Evolutionary conservation across 2,888 invertebrate species (phyloP).

Genomic region (Cosmorhoe ocellata): DNA sequence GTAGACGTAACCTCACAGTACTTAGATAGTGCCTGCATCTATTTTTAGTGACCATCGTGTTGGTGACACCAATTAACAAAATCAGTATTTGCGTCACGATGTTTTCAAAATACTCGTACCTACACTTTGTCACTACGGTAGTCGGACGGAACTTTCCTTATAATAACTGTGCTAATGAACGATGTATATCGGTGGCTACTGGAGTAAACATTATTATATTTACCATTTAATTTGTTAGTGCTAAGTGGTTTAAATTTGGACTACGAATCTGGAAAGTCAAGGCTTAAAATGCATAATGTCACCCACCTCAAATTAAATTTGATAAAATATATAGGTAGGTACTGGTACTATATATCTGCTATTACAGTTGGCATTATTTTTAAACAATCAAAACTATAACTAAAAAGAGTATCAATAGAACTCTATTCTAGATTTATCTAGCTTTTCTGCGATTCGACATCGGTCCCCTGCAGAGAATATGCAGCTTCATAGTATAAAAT

Average conservation of each 20-base stretch:
- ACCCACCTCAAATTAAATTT: background rate
- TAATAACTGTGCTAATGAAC: slow-evolving; percentile 1
- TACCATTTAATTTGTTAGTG: slow-evolving; percentile 3
- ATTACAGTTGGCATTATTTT: too few relatives aligned
- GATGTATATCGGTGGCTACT: background rate
- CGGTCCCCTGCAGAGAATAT: too few relatives aligned
- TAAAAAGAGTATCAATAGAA: too few relatives aligned
- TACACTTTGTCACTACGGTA: background rate
- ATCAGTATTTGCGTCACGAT: background rate
- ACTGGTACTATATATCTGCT: too few relatives aligned
- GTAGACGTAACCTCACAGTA: background rate
- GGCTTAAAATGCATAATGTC: background rate
- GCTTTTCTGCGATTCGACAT: too few relatives aligned
- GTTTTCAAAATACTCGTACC: slow-evolving; percentile 6
- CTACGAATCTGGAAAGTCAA: background rate
- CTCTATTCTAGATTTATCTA: too few relatives aligned
- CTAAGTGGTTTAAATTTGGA: slow-evolving; percentile 3
- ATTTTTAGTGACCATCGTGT: background rate
- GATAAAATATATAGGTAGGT: too few relatives aligned
- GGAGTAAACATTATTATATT: slow-evolving; percentile 3
- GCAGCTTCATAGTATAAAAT: too few relatives aligned
- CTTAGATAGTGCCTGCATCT: background rate
- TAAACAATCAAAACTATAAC: too few relatives aligned
- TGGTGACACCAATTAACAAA: slow-evolving; percentile 3
- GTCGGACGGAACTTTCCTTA: slow-evolving; percentile 5